A percentile compares a stretch with the other conserved stretches of the same genome.
Conservation (phyloP, 2,113 vertebrate genomes). For the Okapia johnstoni region DNA sequence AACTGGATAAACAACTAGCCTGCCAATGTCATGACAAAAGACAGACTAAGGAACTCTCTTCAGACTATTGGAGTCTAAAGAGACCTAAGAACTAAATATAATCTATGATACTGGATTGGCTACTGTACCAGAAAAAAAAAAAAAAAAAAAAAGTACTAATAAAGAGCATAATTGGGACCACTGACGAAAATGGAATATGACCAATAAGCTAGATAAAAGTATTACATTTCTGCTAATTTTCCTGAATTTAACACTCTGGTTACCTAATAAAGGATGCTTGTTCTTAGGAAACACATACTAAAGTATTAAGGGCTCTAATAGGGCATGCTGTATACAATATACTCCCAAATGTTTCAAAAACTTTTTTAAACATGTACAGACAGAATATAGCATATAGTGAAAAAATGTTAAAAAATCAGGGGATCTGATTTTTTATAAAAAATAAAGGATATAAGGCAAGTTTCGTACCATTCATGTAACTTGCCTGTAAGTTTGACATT, state of each 20-base stretch:
- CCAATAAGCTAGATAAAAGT: neutral
- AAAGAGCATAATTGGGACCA: neutral
- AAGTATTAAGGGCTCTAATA: neutral
- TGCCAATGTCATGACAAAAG: neutral
- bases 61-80: neutral
- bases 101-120: neutral
- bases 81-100: neutral
- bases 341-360: neutral
- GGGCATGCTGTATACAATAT: neutral
- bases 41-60: neutral
- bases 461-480: neutral
- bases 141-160: neutral
- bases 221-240: slow-evolving; percentile 7
- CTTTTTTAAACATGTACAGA: neutral
- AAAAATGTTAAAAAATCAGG: neutral
- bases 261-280: neutral
- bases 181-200: neutral
- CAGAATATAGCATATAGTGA: neutral
- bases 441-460: neutral
- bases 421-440: neutral
- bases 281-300: neutral
- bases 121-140: neutral
- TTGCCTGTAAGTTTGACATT: neutral
- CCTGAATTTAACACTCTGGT: neutral
- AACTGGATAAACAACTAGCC: neutral